phyloP scores from a whole-genome alignment of 2,113 vertebrate species.

The Eurystomus gularis region DNA sequence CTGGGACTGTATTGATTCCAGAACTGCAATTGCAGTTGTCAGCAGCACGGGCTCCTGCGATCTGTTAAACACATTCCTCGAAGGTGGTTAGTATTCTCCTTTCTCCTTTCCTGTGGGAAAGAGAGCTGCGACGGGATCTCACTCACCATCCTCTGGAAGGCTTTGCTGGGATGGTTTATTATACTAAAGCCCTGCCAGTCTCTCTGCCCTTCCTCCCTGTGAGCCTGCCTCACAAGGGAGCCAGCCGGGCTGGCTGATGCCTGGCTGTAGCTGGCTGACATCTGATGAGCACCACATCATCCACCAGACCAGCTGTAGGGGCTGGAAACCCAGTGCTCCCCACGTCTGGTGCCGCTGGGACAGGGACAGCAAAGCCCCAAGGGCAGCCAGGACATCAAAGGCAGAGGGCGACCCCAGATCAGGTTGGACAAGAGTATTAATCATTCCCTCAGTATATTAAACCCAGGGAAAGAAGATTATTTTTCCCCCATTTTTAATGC shows the following conservation, averaged over 20 bases:
- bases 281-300: background rate
- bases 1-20: slow-evolving; percentile 34
- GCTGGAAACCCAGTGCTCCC: fast-evolving
- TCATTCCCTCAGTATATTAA: background rate
- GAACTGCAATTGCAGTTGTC: slow-evolving; percentile 36
- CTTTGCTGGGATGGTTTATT: background rate
- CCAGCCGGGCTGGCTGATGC: background rate
- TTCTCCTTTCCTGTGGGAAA: slow-evolving; percentile 58
- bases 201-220: slow-evolving; percentile 3
- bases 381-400: background rate
- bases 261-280: background rate
- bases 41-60: background rate
- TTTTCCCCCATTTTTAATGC: background rate
- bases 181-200: background rate
- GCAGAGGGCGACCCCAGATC: background rate
- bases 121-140: background rate
- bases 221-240: fast-evolving
- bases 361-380: background rate
- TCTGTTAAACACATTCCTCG: slow-evolving; percentile 53
- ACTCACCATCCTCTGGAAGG: slow-evolving; percentile 10
- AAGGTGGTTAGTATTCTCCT: slow-evolving; percentile 43
- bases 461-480: background rate
- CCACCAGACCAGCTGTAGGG: background rate
- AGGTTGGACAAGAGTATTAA: background rate
- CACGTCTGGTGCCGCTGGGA: background rate